phyloP scores from a whole-genome alignment of 2,888 invertebrate genomes.

The Patella ulyssiponensis region DNA sequence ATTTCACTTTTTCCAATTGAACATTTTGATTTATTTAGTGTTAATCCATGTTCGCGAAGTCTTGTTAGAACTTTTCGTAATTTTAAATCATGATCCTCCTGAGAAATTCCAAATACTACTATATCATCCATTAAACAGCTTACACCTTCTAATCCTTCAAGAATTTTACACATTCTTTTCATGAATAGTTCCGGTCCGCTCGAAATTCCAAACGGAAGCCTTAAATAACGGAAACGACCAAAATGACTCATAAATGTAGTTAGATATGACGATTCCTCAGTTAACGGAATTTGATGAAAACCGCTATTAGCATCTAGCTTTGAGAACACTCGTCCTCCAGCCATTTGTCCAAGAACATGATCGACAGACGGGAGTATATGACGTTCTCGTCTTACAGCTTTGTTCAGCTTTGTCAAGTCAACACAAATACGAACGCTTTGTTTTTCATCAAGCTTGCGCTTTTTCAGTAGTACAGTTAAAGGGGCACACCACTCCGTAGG shows the following conservation, averaged over 20 bases:
- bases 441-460: neutral
- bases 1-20: slow-evolving; percentile 12
- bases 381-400: neutral
- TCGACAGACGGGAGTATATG: neutral
- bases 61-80: neutral
- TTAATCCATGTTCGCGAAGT: slow-evolving; percentile 17
- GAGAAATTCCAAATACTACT: slow-evolving; percentile 22
- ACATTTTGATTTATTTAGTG: slow-evolving; percentile 14
- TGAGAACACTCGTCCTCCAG: slow-evolving; percentile 12
- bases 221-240: slow-evolving; percentile 22
- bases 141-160: slow-evolving; percentile 13
- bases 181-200: slow-evolving; percentile 28
- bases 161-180: slow-evolving; percentile 25
- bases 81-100: neutral
- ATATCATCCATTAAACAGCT: slow-evolving; percentile 32
- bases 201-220: slow-evolving; percentile 28
- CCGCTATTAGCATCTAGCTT: slow-evolving; percentile 22
- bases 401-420: neutral
- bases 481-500: neutral
- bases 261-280: slow-evolving; percentile 15
- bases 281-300: slow-evolving; percentile 25
- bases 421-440: neutral
- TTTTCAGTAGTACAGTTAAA: neutral
- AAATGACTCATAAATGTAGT: slow-evolving; percentile 31
- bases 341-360: neutral